Conservation (phyloP, 2,888 invertebrate species). For the Alcis repandata region DNA sequence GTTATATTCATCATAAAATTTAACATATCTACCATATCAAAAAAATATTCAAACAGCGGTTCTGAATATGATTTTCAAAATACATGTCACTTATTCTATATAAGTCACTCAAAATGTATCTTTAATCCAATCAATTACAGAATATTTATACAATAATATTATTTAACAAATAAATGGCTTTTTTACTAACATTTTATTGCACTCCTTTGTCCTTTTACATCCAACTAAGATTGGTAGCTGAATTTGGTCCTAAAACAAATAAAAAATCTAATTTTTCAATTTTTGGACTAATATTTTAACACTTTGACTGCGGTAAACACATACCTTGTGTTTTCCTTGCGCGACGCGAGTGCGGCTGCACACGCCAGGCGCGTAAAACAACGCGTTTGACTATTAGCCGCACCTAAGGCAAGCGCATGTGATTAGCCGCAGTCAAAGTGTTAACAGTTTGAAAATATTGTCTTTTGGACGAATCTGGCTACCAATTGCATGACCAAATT, state of each 20-base stretch:
- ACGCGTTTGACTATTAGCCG: too few species aligned
- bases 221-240: conserved; percentile 74
- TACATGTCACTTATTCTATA: too few species aligned
- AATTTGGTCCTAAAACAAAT: conserved; percentile 62
- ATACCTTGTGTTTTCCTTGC: too few species aligned
- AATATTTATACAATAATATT: background rate
- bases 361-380: too few species aligned
- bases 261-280: conserved; percentile 38
- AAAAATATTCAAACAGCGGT: too few species aligned
- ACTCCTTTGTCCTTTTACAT: conserved; percentile 39
- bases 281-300: conserved; percentile 42
- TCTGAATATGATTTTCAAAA: too few species aligned
- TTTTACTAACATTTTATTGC: conserved; percentile 34
- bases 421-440: too few species aligned
- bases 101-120: background rate
- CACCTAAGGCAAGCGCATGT: too few species aligned
- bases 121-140: background rate
- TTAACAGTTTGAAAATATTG: conserved; percentile 65
- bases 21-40: too few species aligned
- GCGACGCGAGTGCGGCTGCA: too few species aligned
- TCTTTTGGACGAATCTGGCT: conserved; percentile 84
- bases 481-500: conserved; percentile 68
- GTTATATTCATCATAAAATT: too few species aligned
- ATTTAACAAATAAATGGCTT: conserved; percentile 21
- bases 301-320: too few species aligned